phyloP scores from a whole-genome alignment of 30 jellyfish, hydroid and myxozoan genomes.

The Catostylus mosaicus region DNA sequence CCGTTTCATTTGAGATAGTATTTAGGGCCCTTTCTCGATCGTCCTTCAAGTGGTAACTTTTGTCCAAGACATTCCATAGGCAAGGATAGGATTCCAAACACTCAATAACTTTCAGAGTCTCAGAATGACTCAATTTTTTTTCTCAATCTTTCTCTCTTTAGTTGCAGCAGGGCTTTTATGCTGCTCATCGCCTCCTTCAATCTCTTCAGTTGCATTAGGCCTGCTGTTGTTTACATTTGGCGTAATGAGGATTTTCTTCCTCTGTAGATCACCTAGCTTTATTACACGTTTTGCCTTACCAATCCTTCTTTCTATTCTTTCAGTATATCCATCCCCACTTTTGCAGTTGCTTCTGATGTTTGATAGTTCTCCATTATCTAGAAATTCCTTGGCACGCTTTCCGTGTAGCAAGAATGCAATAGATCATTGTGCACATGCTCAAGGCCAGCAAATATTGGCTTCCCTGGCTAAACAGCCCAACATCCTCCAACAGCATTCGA shows the following conservation, averaged over 20 bases:
- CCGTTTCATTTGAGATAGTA: slow-evolving; percentile 14
- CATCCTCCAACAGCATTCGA: no score
- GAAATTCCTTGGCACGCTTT: background rate
- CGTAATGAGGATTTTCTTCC: background rate
- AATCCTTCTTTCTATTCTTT: background rate
- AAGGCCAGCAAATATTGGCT: no score
- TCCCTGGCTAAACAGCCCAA: no score
- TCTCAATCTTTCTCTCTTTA: background rate
- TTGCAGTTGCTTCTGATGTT: background rate
- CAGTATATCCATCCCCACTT: background rate
- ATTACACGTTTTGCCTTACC: slow-evolving; percentile 2
- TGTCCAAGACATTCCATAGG: slow-evolving; percentile 56
- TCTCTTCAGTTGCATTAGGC: slow-evolving; percentile 1
- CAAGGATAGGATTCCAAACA: background rate
- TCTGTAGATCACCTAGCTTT: background rate
- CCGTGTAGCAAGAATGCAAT: no score
- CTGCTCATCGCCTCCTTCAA: background rate
- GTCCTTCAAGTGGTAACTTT: slow-evolving; percentile 33
- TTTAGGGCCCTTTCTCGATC: slow-evolving; percentile 26
- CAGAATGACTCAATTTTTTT: background rate
- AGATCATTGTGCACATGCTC: no score
- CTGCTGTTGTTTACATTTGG: background rate
- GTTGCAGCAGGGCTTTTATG: background rate
- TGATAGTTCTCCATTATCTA: background rate
- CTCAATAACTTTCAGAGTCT: slow-evolving; percentile 12